Evolutionary conservation across 1,140 invertebrate genomes (phyloP).

Genomic region (Caenorhabditis inopinata): DNA sequence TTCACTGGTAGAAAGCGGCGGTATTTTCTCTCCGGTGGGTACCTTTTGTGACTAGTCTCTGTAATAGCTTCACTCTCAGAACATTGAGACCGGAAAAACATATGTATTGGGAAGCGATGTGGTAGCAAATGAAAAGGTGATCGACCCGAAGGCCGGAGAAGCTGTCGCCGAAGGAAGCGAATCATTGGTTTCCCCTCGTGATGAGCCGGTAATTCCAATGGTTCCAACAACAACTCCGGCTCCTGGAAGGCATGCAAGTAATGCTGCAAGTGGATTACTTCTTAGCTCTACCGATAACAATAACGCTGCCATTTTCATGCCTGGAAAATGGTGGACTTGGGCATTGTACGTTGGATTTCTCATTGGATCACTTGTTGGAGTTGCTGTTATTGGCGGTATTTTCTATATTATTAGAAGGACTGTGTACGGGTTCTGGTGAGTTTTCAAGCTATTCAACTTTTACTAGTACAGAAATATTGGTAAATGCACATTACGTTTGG

Average conservation of each 20-base stretch:
- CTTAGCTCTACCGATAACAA: not conserved
- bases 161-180: not conserved
- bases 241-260: not conserved
- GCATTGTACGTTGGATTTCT: not conserved
- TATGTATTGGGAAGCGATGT: not conserved
- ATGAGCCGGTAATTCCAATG: not conserved
- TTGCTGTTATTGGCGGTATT: not conserved
- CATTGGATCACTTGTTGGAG: not conserved
- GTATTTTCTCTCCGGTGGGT: not conserved
- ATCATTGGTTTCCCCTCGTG: not conserved
- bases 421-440: slow-evolving; percentile 6
- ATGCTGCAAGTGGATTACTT: not conserved
- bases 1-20: not conserved
- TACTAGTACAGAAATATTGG: too few species aligned
- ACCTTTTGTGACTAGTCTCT: too few species aligned
- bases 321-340: not conserved
- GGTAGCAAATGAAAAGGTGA: not conserved
- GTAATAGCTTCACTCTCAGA: not conserved
- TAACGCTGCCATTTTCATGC: not conserved
- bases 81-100: not conserved
- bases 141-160: not conserved
- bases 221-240: not conserved
- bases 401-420: not conserved
- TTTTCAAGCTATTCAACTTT: not conserved
- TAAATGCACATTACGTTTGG: too few species aligned